Conservation (phyloP, 1,140 invertebrate species). For the Bombus turneri region DNA sequence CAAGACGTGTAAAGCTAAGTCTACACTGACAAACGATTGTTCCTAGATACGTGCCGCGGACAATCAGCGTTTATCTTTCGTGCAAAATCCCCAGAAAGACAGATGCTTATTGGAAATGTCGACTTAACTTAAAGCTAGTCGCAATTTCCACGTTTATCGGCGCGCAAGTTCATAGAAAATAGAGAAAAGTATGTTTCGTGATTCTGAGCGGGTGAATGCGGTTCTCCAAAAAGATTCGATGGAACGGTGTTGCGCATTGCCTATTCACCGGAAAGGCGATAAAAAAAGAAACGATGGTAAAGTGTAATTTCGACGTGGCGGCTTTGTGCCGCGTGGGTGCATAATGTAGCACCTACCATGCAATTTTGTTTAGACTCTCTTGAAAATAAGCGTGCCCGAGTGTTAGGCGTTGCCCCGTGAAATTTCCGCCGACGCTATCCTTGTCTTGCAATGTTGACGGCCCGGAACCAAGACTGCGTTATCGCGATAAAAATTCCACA, state of each 20-base stretch:
- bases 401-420: slow-evolving; percentile 38
- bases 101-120: too few relatives aligned
- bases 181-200: too few relatives aligned
- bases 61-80: too few relatives aligned
- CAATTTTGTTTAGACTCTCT: slow-evolving; percentile 47
- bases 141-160: too few relatives aligned
- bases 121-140: too few relatives aligned
- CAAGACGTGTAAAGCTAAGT: too few relatives aligned
- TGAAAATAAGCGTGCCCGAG: slow-evolving; percentile 31
- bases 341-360: slow-evolving; percentile 35
- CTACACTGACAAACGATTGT: too few relatives aligned
- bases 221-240: not conserved
- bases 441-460: not conserved
- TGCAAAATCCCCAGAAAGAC: too few relatives aligned
- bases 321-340: slow-evolving; percentile 32
- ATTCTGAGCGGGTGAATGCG: too few relatives aligned
- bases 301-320: slow-evolving; percentile 39
- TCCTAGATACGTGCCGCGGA: too few relatives aligned
- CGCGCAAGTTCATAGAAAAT: too few relatives aligned
- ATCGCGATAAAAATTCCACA: slow-evolving; percentile 39
- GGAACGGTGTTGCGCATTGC: not conserved
- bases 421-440: not conserved
- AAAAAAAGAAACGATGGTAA: slow-evolving; percentile 32
- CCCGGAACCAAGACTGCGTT: not conserved
- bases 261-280: slow-evolving; percentile 15